These are phyloP conservation scores for Drosophila bunnanda DNA, from an alignment of 2,888 invertebrate species.

Conservation along the genomic window DNA sequence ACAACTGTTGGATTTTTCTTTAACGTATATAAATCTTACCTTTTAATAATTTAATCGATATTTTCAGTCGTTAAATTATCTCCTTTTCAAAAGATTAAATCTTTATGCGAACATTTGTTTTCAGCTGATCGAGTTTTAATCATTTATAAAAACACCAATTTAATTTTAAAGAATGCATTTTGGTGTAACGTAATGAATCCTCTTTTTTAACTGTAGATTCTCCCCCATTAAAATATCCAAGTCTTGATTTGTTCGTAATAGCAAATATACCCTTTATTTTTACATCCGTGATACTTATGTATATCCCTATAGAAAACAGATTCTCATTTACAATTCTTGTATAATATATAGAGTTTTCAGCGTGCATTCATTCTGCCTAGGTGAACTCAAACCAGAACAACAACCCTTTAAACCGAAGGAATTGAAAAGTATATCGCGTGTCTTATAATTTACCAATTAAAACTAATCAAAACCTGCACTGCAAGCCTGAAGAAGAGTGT, in stretches of 20 bases:
- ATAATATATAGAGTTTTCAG: slow-evolving; percentile 3
- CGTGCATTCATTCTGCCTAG: slow-evolving; percentile 1
- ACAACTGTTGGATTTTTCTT: background rate
- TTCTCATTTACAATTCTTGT: slow-evolving; percentile 6
- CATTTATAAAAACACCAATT: background rate
- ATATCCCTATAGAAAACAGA: slow-evolving; percentile 9
- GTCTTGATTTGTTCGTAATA: background rate
- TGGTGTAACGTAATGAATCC: background rate
- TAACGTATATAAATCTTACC: too few species aligned
- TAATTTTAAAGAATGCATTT: too few species aligned
- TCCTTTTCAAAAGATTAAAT: background rate
- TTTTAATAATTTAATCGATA: background rate
- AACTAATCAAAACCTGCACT: slow-evolving; percentile 1
- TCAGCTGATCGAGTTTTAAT: background rate
- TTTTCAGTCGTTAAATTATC: background rate
- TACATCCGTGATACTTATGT: slow-evolving; percentile 6
- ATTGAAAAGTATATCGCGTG: background rate
- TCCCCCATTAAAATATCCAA: background rate
- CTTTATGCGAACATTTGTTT: background rate
- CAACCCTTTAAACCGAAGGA: slow-evolving; percentile 1
- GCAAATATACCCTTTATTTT: slow-evolving; percentile 11
- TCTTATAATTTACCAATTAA: background rate
- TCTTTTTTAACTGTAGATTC: background rate
- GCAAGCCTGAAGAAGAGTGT: background rate
- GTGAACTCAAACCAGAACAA: background rate